Conservation (phyloP, 2,797 vertebrate genomes). For the Protosalanx chinensis region DNA sequence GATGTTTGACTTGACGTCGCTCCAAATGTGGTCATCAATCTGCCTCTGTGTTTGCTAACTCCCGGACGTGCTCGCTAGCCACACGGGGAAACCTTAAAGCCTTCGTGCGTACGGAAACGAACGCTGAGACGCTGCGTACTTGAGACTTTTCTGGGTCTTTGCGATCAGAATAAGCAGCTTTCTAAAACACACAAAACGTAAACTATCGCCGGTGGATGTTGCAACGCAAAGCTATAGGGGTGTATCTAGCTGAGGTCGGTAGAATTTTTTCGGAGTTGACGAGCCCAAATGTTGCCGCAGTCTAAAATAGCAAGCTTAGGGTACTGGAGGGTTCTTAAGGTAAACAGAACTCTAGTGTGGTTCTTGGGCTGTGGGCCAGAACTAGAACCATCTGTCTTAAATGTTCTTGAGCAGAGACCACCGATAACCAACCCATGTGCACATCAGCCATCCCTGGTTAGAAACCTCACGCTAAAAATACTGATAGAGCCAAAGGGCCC, state of each 20-base stretch:
- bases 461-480: conserved; percentile 8
- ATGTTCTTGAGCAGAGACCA: background rate
- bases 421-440: conserved; percentile 5
- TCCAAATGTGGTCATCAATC: conserved; percentile 14
- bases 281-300: background rate
- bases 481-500: background rate
- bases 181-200: background rate
- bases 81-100: background rate
- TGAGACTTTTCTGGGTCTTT: too few relatives aligned
- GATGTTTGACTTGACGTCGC: conserved; percentile 1
- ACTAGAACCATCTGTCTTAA: background rate
- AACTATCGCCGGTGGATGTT: background rate
- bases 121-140: too few relatives aligned
- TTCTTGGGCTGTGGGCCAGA: conserved; percentile 4
- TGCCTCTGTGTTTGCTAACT: conserved; percentile 27
- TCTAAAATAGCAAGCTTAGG: background rate
- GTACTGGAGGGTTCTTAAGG: background rate
- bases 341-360: conserved; percentile 5
- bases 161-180: too few relatives aligned
- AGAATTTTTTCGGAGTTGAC: background rate
- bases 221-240: too few relatives aligned
- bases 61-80: background rate
- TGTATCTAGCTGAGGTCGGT: background rate
- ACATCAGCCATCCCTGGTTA: background rate
- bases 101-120: too few relatives aligned